phyloP scores from a whole-genome alignment of 2,888 invertebrate species.

The Andrena chrysosceles region DNA sequence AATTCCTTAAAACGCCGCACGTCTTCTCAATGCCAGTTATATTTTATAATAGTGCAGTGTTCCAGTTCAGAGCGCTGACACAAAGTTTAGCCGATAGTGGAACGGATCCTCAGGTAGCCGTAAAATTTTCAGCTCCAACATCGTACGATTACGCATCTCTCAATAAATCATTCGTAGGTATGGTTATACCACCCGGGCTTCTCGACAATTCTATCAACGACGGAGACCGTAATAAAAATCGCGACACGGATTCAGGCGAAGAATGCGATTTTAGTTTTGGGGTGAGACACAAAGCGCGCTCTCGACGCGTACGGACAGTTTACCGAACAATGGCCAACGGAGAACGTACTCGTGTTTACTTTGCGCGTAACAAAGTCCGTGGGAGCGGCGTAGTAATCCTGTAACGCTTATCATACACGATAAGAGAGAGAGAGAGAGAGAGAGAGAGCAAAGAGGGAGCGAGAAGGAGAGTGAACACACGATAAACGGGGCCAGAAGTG shows the following conservation, averaged over 20 bases:
- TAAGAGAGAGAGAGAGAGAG: constrained; percentile 32
- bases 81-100: no score
- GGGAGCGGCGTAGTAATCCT: constrained; percentile 49
- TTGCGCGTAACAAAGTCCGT: constrained; percentile 49
- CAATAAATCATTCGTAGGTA: background rate
- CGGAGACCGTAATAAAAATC: background rate
- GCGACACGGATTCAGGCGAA: constrained; percentile 1
- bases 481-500: constrained; percentile 35
- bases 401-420: constrained; percentile 54
- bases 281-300: background rate
- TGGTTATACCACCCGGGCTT: background rate
- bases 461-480: constrained; percentile 38
- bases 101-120: background rate
- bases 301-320: background rate
- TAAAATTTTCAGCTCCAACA: background rate
- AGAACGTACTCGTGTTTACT: constrained; percentile 37
- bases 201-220: constrained; percentile 3
- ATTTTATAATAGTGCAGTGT: no score
- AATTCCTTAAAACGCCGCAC: no score
- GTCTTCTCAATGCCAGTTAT: background rate
- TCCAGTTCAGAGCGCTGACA: no score
- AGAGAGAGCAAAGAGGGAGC: constrained; percentile 12
- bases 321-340: constrained; percentile 34
- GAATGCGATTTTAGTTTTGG: constrained; percentile 13
- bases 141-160: background rate